Conservation (phyloP, 2,113 vertebrate species). For the Tetrao urogallus region DNA sequence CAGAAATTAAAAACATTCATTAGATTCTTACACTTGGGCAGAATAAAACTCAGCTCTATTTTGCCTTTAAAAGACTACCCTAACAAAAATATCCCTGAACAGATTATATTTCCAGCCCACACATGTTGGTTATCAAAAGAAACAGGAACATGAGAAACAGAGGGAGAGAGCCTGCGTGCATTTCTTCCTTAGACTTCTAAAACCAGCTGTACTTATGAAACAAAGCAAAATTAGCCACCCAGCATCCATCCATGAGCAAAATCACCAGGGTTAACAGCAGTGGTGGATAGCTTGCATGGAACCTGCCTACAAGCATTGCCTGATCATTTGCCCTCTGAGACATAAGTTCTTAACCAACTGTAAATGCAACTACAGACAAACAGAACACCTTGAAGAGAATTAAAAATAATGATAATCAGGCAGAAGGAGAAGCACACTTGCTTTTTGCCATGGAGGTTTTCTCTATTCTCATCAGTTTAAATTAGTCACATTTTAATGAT, state of each 20-base stretch:
- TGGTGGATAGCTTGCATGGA: fast-evolving
- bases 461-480: background rate
- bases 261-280: background rate
- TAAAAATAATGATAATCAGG: background rate
- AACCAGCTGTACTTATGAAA: background rate
- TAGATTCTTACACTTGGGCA: constrained; percentile 17
- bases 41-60: background rate
- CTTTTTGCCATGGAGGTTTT: background rate
- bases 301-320: background rate
- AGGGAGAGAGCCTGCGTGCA: background rate
- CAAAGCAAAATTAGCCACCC: background rate
- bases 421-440: background rate
- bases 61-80: constrained; percentile 21
- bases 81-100: constrained; percentile 25
- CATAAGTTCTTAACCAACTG: background rate
- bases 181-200: background rate
- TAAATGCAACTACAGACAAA: background rate
- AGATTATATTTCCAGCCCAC: constrained; percentile 64
- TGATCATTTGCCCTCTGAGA: background rate
- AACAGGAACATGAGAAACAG: background rate
- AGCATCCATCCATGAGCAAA: background rate
- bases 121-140: constrained; percentile 44
- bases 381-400: background rate
- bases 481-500: fast-evolving
- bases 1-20: constrained; percentile 44